phyloP scores from a whole-genome alignment of 2,888 invertebrate genomes.

The Caenorhabditis macrosperma region DNA sequence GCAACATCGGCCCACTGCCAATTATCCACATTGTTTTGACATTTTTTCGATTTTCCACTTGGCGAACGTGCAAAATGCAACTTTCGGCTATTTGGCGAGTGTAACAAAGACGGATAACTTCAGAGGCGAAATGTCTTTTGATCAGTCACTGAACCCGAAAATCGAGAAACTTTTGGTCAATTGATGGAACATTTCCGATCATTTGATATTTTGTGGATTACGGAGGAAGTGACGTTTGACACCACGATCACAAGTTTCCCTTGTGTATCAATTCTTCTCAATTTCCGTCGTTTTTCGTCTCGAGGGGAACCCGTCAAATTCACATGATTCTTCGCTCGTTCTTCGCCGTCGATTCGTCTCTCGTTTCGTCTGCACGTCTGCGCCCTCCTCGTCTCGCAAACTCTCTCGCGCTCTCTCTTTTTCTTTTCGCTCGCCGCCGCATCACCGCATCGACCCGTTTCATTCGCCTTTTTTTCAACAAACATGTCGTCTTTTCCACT shows the following conservation, averaged over 20 bases:
- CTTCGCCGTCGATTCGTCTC: slow-evolving; percentile 15
- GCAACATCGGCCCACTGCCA: too few species aligned
- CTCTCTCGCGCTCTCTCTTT: slow-evolving; percentile 5
- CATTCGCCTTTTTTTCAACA: slow-evolving; percentile 2
- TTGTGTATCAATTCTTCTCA: not conserved
- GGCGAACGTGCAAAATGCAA: slow-evolving; percentile 32
- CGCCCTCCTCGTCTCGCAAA: not conserved
- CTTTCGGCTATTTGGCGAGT: slow-evolving; percentile 7
- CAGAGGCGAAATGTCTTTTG: not conserved
- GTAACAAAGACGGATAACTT: not conserved
- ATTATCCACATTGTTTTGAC: too few species aligned
- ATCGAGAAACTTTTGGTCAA: not conserved
- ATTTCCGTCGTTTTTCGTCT: not conserved
- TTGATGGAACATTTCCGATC: not conserved
- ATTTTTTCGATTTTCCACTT: too few species aligned
- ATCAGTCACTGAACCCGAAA: not conserved
- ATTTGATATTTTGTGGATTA: not conserved
- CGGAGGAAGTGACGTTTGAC: too few species aligned
- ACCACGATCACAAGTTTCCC: not conserved
- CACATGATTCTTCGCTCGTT: slow-evolving; percentile 51
- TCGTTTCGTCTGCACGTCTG: slow-evolving; percentile 9
- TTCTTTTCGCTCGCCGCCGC: not conserved
- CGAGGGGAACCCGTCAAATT: slow-evolving; percentile 11
- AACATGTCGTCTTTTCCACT: slow-evolving; percentile 11
- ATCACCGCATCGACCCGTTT: slow-evolving; percentile 5